Conservation (phyloP, 2,113 vertebrate genomes). For the Puffinus mauretanicus region DNA sequence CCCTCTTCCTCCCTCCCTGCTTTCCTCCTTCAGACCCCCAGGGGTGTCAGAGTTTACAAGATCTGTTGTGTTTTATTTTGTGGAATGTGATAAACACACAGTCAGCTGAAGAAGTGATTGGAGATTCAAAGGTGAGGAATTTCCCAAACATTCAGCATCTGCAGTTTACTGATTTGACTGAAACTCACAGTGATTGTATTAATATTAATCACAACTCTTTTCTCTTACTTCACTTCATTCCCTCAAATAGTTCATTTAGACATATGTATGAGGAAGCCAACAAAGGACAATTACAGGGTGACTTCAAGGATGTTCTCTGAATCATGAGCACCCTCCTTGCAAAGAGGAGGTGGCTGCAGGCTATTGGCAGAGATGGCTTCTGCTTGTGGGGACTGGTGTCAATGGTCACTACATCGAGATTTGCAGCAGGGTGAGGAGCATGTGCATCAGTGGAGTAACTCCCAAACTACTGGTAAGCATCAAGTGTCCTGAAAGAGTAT, state of each 20-base stretch:
- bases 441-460: not conserved
- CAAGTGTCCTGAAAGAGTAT: not conserved
- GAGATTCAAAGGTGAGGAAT: not conserved
- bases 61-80: not conserved
- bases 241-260: not conserved
- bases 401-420: not conserved
- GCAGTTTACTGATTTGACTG: constrained; percentile 11
- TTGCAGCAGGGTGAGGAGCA: not conserved
- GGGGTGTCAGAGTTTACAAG: not conserved
- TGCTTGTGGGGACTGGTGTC: not conserved
- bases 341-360: not conserved
- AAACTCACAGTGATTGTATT: not conserved
- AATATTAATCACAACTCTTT: not conserved
- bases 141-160: constrained; percentile 2
- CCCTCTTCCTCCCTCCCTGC: not conserved
- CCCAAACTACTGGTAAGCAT: not conserved
- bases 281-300: not conserved
- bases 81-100: not conserved
- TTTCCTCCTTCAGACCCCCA: not conserved
- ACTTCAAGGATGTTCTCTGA: not conserved
- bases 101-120: not conserved
- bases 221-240: not conserved
- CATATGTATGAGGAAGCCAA: not conserved
- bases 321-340: not conserved
- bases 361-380: not conserved